Evolutionary conservation across 2,113 vertebrate genomes (phyloP).

Genomic region (Dolichotis patagonum): DNA sequence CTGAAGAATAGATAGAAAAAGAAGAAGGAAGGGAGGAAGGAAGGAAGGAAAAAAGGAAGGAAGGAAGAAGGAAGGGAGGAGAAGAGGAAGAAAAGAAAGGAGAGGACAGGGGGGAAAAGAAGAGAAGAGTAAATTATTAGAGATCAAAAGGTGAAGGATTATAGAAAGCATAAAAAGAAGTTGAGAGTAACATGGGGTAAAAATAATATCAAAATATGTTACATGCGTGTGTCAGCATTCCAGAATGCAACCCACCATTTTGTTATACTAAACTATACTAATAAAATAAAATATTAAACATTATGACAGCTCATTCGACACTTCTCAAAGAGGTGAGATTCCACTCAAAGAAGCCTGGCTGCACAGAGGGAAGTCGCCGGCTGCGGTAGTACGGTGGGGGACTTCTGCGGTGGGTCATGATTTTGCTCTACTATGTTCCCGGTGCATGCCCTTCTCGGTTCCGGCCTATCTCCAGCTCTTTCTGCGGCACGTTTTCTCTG

Average conservation of each 20-base stretch:
- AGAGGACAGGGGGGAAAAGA: background rate
- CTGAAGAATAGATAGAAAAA: background rate
- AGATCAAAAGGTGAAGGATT: background rate
- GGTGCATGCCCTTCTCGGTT: rapidly evolving
- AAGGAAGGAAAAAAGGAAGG: rapidly evolving
- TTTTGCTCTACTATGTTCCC: too few species aligned
- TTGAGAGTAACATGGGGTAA: background rate
- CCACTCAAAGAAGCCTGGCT: background rate
- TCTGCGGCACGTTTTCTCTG: rapidly evolving
- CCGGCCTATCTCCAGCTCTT: background rate
- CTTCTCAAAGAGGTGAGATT: background rate
- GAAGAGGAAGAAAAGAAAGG: background rate
- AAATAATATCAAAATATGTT: background rate
- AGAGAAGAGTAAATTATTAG: background rate
- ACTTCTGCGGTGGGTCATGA: background rate
- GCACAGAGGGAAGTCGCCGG: background rate
- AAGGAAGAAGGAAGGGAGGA: background rate
- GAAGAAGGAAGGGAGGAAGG: too few species aligned
- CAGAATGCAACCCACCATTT: background rate
- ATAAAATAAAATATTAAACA: background rate
- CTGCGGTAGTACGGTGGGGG: background rate
- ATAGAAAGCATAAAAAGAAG: background rate
- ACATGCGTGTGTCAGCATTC: background rate
- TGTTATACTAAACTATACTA: background rate
- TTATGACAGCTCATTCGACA: background rate